A percentile compares a stretch with the other conserved stretches of the same genome.
These are phyloP conservation scores for Meteorus cinctellus DNA, from an alignment of 2,888 invertebrate species.

Conservation along the genomic window DNA sequence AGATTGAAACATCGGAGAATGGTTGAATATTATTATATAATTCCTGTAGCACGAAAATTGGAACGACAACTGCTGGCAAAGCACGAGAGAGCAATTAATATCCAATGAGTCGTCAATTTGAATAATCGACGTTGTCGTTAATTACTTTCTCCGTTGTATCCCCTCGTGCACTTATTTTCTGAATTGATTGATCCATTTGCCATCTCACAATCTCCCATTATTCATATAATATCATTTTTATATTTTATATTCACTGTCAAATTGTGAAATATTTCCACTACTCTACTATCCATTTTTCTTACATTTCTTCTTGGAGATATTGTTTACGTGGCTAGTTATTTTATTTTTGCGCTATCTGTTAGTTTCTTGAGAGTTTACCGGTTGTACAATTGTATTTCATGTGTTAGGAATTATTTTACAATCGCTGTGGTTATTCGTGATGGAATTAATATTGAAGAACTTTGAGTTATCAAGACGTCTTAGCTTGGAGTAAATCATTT, in stretches of 20 bases:
- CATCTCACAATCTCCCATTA: background rate
- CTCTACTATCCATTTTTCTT: no score
- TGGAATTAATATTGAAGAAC: no score
- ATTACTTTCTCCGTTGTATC: constrained; percentile 57
- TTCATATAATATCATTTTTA: background rate
- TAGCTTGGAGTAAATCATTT: background rate
- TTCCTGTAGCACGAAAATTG: constrained; percentile 20
- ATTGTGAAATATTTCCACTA: no score
- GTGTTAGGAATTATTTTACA: no score
- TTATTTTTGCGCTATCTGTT: no score
- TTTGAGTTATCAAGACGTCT: background rate
- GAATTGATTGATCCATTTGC: constrained; percentile 37
- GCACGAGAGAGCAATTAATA: constrained; percentile 35
- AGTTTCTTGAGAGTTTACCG: no score
- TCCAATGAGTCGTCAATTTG: constrained; percentile 36
- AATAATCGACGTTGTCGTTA: constrained; percentile 49
- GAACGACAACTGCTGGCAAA: constrained; percentile 34
- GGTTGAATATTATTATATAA: constrained; percentile 4
- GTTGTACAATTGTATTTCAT: no score
- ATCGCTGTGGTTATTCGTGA: no score
- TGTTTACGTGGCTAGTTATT: no score
- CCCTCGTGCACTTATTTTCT: background rate
- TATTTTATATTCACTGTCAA: background rate
- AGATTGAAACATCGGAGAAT: background rate
- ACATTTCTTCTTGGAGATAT: no score